phyloP scores from a whole-genome alignment of 2,797 vertebrate genomes.

The Sus cebifrons region DNA sequence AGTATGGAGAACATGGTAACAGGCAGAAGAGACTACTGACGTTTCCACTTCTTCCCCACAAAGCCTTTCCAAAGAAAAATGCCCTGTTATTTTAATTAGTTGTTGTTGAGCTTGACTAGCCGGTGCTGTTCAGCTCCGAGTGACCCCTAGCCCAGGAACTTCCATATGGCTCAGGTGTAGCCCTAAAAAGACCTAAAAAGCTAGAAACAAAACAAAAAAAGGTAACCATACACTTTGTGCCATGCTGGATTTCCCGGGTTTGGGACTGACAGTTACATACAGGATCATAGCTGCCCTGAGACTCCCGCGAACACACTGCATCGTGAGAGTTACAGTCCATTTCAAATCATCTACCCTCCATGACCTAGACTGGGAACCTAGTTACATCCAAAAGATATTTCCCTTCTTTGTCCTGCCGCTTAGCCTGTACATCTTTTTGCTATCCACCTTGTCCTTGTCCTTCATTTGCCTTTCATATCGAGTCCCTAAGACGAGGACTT shows the following conservation, averaged over 20 bases:
- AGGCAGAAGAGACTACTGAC: background rate
- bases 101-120: slow-evolving; percentile 16
- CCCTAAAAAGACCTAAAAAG: too few species aligned
- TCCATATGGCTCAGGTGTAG: too few species aligned
- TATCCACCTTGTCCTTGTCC: background rate
- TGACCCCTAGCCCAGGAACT: too few species aligned
- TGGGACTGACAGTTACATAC: background rate
- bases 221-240: background rate
- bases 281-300: background rate
- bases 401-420: background rate
- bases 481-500: background rate
- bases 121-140: slow-evolving; percentile 17
- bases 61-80: slow-evolving; percentile 65
- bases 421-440: background rate
- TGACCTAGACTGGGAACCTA: background rate
- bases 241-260: background rate
- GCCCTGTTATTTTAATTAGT: slow-evolving; percentile 41
- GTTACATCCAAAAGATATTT: background rate
- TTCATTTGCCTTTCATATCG: too few species aligned
- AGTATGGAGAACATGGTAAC: too few species aligned
- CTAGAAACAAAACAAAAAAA: background rate
- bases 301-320: rapidly evolving
- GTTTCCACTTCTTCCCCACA: slow-evolving; percentile 7
- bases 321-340: background rate
- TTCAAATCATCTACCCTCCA: background rate